Percentiles rank a stretch among this genome's conserved stretches.
Evolutionary conservation across 2,888 invertebrate species (phyloP).

Genomic region (Pheosia tremula): DNA sequence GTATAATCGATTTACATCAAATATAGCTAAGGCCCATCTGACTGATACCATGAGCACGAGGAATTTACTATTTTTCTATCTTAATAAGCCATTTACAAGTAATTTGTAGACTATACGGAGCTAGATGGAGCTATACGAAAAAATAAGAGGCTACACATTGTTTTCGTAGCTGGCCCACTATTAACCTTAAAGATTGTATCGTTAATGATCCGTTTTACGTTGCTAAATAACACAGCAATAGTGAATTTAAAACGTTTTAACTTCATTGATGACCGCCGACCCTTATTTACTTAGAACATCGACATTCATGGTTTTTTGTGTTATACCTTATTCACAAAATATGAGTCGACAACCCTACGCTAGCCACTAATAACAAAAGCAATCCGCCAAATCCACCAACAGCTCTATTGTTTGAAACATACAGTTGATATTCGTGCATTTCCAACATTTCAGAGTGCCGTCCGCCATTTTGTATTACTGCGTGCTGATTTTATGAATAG

Average conservation of each 20-base stretch:
- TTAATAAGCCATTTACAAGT: too few relatives aligned
- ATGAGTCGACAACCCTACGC: slow-evolving; percentile 22
- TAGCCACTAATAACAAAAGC: slow-evolving; percentile 5
- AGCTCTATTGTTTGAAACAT: slow-evolving; percentile 11
- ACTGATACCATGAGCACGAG: too few relatives aligned
- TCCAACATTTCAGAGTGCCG: neutral
- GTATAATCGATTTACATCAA: too few relatives aligned
- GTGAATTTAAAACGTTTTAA: neutral
- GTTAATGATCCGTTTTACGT: too few relatives aligned
- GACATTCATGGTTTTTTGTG: neutral
- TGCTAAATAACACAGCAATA: too few relatives aligned
- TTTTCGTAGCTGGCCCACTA: too few relatives aligned
- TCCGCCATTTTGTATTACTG: slow-evolving; percentile 20
- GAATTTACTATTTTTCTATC: too few relatives aligned
- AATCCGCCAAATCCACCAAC: neutral
- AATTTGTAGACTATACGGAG: too few relatives aligned
- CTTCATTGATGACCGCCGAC: slow-evolving; percentile 1
- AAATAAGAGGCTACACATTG: too few relatives aligned
- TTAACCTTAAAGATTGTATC: too few relatives aligned
- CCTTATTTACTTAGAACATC: neutral
- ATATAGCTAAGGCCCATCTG: too few relatives aligned
- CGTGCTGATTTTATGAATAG: slow-evolving; percentile 63
- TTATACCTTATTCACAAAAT: neutral
- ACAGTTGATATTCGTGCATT: slow-evolving; percentile 18
- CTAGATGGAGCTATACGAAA: too few relatives aligned